These are phyloP conservation scores for Liasis olivaceus DNA, from an alignment of 2,797 vertebrate genomes.

Conservation along the genomic window DNA sequence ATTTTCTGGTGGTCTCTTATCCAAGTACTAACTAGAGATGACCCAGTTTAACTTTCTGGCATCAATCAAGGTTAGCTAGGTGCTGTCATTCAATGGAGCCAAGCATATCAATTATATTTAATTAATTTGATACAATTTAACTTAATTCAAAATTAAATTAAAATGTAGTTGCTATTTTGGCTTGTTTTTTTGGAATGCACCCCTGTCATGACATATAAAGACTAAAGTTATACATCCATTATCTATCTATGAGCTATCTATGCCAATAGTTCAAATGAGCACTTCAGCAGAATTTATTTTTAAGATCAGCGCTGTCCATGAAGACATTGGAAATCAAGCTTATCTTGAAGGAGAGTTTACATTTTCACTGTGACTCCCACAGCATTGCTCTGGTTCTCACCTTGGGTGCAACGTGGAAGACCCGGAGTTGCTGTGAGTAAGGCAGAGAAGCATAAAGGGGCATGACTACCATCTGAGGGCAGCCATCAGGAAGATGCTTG, in stretches of 20 bases:
- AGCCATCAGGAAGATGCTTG: conserved; percentile 88
- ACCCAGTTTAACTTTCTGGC: background rate
- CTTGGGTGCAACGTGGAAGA: conserved; percentile 89
- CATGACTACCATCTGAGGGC: conserved; percentile 83
- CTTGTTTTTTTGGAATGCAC: background rate
- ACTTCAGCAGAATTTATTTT: background rate
- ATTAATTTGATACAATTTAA: background rate
- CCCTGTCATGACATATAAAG: background rate
- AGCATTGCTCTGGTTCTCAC: conserved; percentile 67
- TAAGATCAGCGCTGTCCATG: background rate
- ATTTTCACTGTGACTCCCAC: background rate
- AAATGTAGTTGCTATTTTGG: background rate
- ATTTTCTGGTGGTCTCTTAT: background rate
- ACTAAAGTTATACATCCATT: background rate
- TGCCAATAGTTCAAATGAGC: background rate
- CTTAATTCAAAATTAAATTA: background rate
- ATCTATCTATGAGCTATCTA: too few relatives aligned
- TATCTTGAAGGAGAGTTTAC: background rate
- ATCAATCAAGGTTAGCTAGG: background rate
- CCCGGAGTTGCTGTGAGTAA: conserved; percentile 87
- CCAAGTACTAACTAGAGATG: background rate
- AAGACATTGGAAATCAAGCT: background rate
- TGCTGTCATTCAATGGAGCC: background rate
- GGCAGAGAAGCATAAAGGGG: conserved; percentile 94
- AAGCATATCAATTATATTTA: background rate